Evolutionary conservation across 2,888 invertebrate species (phyloP), one percentile per base, ranked within the genome.

Genomic region (Dicyrtomina minuta): DNA sequence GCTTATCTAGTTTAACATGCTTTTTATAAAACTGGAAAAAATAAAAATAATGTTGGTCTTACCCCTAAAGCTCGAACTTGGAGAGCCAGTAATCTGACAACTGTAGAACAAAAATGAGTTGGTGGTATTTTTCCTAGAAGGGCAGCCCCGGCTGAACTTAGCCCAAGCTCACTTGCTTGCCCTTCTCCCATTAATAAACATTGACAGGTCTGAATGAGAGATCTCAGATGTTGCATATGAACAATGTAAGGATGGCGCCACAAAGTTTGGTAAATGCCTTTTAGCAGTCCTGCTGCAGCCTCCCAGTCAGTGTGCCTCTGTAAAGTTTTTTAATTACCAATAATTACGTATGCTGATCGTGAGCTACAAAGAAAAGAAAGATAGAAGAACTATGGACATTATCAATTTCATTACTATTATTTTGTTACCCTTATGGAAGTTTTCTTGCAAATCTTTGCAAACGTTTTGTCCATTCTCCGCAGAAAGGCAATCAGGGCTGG

Each of bases 221-320:
- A 88, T 81, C 97, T 98, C 70, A 98, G 87, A 82, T 97, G 95
- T 79, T 95, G 96, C 76, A 88, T 83, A 81, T 98, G 96, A 80
- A 97, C 92, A 67, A 99, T 93, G 82, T 95, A 98, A 0, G 96
- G 94, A 82, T 94, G 96, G 73, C 91, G 89, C 70, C 90, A 87
- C 82, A 98, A 88, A 0, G 98, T 97, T 81, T 95, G 92, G 81
- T 97, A 96, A 20, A 97, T 89, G 59, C 96, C 98, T 84, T 93
- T 94, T 1, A 99, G 84, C 61, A 99, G 85, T 22, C 92, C 92
- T 56, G 95, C 93, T 0, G 98, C 96, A 0, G 98, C 96, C 80
- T 94, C 93, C 98, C 98, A 99, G 80, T 98, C 96, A 0, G 94
- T 93, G 77, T 96, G 93, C 79, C 96, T 87, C 90, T 93, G 82